These are phyloP conservation scores for Clostera curtula DNA, from an alignment of 2,888 invertebrate species.

Conservation along the genomic window DNA sequence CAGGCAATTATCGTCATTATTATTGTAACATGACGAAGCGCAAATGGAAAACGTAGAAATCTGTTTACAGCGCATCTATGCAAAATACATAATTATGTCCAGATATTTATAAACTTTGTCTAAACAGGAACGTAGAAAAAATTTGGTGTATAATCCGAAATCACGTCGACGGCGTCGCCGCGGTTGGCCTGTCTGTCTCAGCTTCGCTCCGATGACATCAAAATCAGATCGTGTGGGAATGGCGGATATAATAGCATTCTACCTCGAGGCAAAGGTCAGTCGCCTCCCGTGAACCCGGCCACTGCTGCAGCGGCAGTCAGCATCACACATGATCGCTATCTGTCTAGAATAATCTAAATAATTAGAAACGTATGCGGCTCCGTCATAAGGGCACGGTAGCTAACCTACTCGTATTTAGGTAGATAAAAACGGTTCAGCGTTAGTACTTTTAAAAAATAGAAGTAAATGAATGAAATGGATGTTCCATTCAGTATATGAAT, in stretches of 20 bases:
- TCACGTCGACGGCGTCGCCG: neutral
- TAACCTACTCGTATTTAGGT: too few species aligned
- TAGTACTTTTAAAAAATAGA: too few species aligned
- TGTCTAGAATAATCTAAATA: constrained; percentile 22
- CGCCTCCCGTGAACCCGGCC: constrained; percentile 32
- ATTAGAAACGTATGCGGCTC: constrained; percentile 26
- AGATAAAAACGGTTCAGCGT: too few species aligned
- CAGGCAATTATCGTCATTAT: too few species aligned
- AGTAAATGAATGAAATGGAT: too few species aligned
- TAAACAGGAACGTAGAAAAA: neutral
- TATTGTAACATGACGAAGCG: too few species aligned
- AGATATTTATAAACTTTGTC: neutral
- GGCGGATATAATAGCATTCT: constrained; percentile 48
- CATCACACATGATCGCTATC: constrained; percentile 28
- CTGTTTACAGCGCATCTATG: too few species aligned
- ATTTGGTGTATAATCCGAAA: neutral
- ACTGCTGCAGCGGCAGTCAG: constrained; percentile 13
- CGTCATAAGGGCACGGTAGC: too few species aligned
- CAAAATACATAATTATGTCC: neutral
- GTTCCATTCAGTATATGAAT: too few species aligned
- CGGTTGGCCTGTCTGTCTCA: constrained; percentile 6
- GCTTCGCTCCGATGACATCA: constrained; percentile 19
- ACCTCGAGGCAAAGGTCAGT: constrained; percentile 43
- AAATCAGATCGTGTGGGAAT: constrained; percentile 41
- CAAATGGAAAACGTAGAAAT: too few species aligned